These are phyloP conservation scores for Octonoba sinensis DNA, from an alignment of 2,888 invertebrate genomes.

Conservation along the genomic window DNA sequence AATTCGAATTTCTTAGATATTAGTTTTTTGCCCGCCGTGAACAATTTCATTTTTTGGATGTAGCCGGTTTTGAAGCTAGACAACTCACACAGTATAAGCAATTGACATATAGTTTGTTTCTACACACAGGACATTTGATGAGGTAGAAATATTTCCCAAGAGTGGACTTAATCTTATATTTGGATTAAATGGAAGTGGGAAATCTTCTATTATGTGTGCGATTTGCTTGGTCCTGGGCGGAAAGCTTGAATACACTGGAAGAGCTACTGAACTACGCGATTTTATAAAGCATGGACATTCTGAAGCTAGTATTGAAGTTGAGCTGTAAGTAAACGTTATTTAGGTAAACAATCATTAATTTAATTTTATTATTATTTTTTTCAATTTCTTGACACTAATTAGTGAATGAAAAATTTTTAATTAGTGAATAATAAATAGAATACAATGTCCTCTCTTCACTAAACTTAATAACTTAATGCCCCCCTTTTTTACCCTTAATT, in stretches of 20 bases:
- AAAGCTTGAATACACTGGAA: conserved; percentile 77
- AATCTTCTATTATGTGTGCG: conserved; percentile 92
- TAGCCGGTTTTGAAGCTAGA: no score
- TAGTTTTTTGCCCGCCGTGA: no score
- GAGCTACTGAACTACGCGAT: conserved; percentile 71
- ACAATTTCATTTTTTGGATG: no score
- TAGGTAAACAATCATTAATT: background rate
- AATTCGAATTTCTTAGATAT: no score
- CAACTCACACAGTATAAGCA: no score
- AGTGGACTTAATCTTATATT: conserved; percentile 88
- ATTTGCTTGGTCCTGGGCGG: conserved; percentile 92
- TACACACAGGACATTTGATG: conserved; percentile 74
- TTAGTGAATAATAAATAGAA: no score
- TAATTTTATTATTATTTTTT: background rate
- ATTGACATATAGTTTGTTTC: no score
- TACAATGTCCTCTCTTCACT: no score
- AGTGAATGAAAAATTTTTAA: no score
- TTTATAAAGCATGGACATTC: conserved; percentile 82
- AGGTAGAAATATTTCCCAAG: conserved; percentile 80
- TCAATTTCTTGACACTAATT: no score
- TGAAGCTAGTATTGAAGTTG: conserved; percentile 80
- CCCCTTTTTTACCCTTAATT: no score
- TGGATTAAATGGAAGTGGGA: conserved; percentile 96
- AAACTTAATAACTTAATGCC: no score
- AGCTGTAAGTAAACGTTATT: conserved; percentile 78